Evolutionary conservation across 2,888 invertebrate species (phyloP), one percentile per base, ranked within the genome.

Genomic region (Eristalis arbustorum): DNA sequence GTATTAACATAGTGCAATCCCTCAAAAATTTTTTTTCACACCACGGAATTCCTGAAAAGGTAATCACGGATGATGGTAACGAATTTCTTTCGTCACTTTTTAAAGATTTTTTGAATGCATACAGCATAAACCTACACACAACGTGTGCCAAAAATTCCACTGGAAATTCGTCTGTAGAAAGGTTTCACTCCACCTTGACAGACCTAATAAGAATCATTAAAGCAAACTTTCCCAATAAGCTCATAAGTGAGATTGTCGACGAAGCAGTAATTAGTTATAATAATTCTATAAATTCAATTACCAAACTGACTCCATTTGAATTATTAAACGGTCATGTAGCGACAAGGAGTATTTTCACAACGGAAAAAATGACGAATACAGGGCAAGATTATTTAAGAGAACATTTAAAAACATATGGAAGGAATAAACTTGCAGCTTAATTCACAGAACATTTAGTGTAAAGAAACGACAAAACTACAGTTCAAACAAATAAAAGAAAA

Each of bases 11-110:
- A n/a, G 71, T 89, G 8, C 84, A 72, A 14, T 34, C 74, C 23
- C 25, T 88, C 0, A 59, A 61, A 34, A 49, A 78, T 11, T 88
- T 72, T 34, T 40, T 88, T 8, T 57, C 18, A 18, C 71, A 42
- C 1, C 79, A 83, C 25, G 88, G 88, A 1, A 72, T 77, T 42
- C 88, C 88, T 5, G 66, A 49, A 80, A 88, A 25, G 74, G 3
- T 85, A 4, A 56, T 88, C 3, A 77, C 68, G 4, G 88, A 88
- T n/a, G 88, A 89, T 64, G 89, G 88, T 4, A 71, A 68, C 25
- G 81, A 88, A 74, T 88, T 87, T 62, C n/a, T 83, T 2, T 61
- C 75, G 13, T 82, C 75, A 4, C 11, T 88, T 8, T 88, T 89
- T 14, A 82, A 73, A 11, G 88, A 88, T 18, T 88, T 89, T 34